These are phyloP conservation scores for Lasioglossum morio DNA, from an alignment of 2,888 invertebrate genomes.

Conservation along the genomic window DNA sequence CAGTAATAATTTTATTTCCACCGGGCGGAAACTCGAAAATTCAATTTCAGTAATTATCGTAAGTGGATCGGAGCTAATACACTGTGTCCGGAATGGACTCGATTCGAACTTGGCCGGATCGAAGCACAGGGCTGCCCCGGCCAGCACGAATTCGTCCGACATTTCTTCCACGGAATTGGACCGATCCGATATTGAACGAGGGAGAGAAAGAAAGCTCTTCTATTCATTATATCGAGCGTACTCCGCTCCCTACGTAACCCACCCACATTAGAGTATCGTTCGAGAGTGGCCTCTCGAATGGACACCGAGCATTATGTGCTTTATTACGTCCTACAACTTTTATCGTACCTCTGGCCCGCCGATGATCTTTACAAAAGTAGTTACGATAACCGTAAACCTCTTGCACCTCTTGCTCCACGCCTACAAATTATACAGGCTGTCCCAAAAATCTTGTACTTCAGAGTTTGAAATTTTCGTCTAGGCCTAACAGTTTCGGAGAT, in stretches of 20 bases:
- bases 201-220: conserved; percentile 14
- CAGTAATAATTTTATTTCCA: conserved; percentile 32
- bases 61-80: conserved; percentile 58
- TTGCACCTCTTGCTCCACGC: not conserved
- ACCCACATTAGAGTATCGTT: not conserved
- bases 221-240: conserved; percentile 40
- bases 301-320: not conserved
- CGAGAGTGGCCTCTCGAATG: not conserved
- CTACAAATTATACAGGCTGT: not conserved
- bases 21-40: conserved; percentile 41
- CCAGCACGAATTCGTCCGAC: conserved; percentile 25
- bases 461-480: too few relatives aligned
- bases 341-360: not conserved
- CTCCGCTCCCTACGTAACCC: conserved; percentile 15
- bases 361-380: not conserved
- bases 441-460: too few relatives aligned
- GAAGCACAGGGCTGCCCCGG: conserved; percentile 16
- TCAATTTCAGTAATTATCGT: conserved; percentile 53
- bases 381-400: not conserved
- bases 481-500: too few relatives aligned
- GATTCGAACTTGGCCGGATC: conserved; percentile 47
- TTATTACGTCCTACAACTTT: conserved; percentile 8
- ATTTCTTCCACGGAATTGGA: conserved; percentile 27
- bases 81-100: conserved; percentile 24
- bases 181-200: conserved; percentile 6